A percentile compares a stretch with the other conserved stretches of the same genome.
These are phyloP conservation scores for Dicyrtoma fusca DNA, from an alignment of 2,888 invertebrate genomes.

Conservation along the genomic window DNA sequence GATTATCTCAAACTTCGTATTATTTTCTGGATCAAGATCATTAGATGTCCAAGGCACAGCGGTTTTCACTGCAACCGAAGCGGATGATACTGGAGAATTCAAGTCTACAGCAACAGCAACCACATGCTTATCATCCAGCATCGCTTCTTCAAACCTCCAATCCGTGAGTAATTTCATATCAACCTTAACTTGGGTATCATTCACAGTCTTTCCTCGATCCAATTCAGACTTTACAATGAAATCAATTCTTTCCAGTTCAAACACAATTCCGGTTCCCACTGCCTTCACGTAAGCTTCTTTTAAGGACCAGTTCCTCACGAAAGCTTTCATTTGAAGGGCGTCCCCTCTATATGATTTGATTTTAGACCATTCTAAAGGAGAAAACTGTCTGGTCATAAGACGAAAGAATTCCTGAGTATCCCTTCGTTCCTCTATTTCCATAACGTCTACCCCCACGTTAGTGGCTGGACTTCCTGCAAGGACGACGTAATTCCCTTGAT, in stretches of 20 bases:
- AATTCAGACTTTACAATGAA: conserved; percentile 69
- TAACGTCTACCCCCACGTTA: conserved; percentile 80
- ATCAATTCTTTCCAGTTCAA: conserved; percentile 74
- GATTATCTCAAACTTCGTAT: conserved; percentile 15
- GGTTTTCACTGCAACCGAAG: too few species aligned
- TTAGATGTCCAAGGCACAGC: neutral
- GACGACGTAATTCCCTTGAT: conserved; percentile 85
- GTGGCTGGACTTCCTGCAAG: conserved; percentile 65
- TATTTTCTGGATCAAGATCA: neutral
- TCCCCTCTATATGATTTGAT: conserved; percentile 68
- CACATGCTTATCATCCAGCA: conserved; percentile 75
- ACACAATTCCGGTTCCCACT: conserved; percentile 79
- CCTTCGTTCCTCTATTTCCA: conserved; percentile 78
- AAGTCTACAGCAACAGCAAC: conserved; percentile 70
- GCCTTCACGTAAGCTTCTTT: conserved; percentile 96
- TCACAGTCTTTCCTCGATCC: conserved; percentile 63
- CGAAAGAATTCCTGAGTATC: conserved; percentile 79
- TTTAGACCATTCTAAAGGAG: conserved; percentile 75
- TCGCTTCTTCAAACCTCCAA: conserved; percentile 84
- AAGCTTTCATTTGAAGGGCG: conserved; percentile 72
- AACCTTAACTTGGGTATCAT: conserved; percentile 70
- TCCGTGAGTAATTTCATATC: conserved; percentile 65
- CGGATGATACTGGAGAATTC: neutral
- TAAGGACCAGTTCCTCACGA: conserved; percentile 89
- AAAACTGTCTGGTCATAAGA: conserved; percentile 84